Conservation (phyloP, 2,113 vertebrate species). For the Uria aalge region DNA sequence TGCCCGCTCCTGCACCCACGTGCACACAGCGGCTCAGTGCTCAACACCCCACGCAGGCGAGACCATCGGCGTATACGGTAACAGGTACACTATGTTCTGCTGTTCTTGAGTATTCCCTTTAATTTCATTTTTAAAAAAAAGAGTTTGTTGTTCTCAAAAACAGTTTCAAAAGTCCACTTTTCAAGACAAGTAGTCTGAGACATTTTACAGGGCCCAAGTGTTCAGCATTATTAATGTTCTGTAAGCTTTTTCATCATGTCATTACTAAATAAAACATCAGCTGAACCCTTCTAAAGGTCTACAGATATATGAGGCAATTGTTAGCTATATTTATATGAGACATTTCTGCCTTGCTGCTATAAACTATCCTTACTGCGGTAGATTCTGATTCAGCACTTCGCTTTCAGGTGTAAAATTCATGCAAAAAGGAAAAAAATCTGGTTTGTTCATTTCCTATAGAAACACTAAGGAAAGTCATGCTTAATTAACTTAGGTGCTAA, state of each 20-base stretch:
- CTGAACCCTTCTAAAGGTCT: conserved; percentile 25
- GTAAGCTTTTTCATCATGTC: conserved; percentile 49
- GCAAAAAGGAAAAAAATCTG: neutral
- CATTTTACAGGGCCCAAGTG: conserved; percentile 27
- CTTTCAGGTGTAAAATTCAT: conserved; percentile 17
- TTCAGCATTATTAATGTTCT: conserved; percentile 43
- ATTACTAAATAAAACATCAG: conserved; percentile 63
- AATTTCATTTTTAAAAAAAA: neutral
- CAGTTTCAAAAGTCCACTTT: neutral
- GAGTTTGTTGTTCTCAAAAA: neutral
- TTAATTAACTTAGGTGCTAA: neutral
- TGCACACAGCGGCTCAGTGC: neutral
- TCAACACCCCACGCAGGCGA: fast-evolving
- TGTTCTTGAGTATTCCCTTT: neutral
- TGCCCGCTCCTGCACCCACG: fast-evolving
- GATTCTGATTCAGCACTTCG: conserved; percentile 51
- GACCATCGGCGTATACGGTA: fast-evolving
- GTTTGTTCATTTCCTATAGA: neutral
- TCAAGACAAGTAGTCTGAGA: neutral
- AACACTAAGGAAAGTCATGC: neutral
- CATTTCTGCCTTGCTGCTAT: conserved; percentile 29
- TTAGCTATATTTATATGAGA: conserved; percentile 52
- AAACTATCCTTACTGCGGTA: conserved; percentile 10
- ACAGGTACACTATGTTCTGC: neutral
- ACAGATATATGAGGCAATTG: conserved; percentile 48